Evolutionary conservation across 2,797 vertebrate genomes (phyloP).

Genomic region (Pitangus sulphuratus): DNA sequence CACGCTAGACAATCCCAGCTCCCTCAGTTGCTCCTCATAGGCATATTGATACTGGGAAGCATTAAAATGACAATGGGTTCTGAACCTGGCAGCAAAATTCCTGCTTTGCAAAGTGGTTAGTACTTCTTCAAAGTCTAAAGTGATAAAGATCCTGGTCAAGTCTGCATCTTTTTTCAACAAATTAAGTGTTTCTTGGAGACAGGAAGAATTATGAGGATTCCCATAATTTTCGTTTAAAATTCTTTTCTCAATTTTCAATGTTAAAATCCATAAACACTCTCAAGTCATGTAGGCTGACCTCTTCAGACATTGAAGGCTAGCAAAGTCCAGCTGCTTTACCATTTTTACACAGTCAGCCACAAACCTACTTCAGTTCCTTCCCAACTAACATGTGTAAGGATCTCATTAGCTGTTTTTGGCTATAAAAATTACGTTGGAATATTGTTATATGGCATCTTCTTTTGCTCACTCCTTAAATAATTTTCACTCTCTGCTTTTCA

Average conservation of each 20-base stretch:
- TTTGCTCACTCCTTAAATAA: background rate
- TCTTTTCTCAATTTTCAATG: background rate
- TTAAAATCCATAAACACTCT: background rate
- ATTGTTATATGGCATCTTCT: background rate
- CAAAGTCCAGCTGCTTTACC: background rate
- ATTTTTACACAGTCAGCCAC: background rate
- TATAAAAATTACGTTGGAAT: background rate
- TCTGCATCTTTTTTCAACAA: background rate
- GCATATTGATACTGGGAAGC: background rate
- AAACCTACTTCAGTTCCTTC: background rate
- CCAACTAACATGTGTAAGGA: fast-evolving
- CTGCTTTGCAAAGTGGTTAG: background rate
- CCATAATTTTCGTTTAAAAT: background rate
- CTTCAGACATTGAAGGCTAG: background rate
- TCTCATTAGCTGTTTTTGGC: background rate
- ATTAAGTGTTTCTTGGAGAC: background rate
- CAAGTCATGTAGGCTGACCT: background rate
- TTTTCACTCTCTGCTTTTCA: background rate
- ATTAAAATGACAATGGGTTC: background rate
- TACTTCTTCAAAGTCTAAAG: background rate
- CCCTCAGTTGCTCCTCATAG: background rate
- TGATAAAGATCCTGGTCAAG: background rate
- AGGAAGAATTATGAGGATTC: background rate
- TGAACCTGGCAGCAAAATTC: background rate
- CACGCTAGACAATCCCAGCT: background rate